Evolutionary conservation across 2,113 vertebrate genomes (phyloP), one percentile per base, ranked within the genome.

Genomic region (Myotis lucifugus): DNA sequence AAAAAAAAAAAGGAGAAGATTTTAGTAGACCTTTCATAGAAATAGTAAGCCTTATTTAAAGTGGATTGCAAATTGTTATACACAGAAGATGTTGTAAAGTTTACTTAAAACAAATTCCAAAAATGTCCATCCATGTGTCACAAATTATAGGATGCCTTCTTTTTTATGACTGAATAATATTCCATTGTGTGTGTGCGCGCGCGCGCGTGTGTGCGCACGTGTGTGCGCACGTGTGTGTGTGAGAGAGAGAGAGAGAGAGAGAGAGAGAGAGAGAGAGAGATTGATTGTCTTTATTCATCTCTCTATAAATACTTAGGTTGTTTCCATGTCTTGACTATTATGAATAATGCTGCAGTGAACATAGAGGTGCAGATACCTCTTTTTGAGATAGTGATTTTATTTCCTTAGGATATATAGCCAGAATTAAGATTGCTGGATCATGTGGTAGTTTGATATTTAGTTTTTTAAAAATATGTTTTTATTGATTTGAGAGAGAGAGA

Each of bases 1-100:
- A 42, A 42, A 42, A 42, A 42, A 42, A 42, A 42, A 42, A 42
- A 66, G 79, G 23, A 56, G 82, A 66, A 66, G 37, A 50, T 84
- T 61, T 19, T 40, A 48, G 56, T 46, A 50, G 29, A 56, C 18
- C 15, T 77, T 90, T 77, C 32, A 37, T 77, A 50, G 70, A 54
- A 89, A 67, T 50, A 59, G 29, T 84, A 69, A 69, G 8, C 70
- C 27, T 93, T 79, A 91, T 48, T 85, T 92, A 46, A 48, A 94
- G 77, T 74, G 66, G 29, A 46, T 73, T 83, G 56, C 46, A 42
- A 48, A 32, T 69, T 78, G 54, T 88, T 61, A 74, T 77, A 32
- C 25, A 4, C 74, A 42, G 70, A 67, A 67, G 8, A 48, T 83
- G 8, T 64, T 72, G 1, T 52, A 32, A 73, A 79, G 40, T 82